Conservation (phyloP, 2,888 invertebrate genomes). For the Nezara viridula region DNA sequence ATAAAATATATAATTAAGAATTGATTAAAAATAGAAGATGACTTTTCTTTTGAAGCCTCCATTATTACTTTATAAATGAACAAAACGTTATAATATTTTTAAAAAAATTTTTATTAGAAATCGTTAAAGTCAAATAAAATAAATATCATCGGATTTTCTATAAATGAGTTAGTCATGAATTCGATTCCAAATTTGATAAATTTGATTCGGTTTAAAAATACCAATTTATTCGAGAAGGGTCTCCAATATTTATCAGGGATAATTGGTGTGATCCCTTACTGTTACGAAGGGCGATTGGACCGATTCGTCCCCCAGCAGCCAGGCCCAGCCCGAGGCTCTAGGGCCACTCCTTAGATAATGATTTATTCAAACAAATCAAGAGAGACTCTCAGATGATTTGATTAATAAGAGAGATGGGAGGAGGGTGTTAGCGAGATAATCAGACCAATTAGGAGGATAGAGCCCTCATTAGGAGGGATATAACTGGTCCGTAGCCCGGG, state of each 20-base stretch:
- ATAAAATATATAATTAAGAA: too few relatives aligned
- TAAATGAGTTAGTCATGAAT: too few relatives aligned
- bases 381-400: conserved; percentile 26
- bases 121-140: too few relatives aligned
- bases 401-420: conserved; percentile 32
- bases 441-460: background rate
- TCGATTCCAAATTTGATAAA: background rate
- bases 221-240: background rate
- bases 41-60: too few relatives aligned
- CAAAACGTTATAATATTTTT: too few relatives aligned
- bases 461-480: background rate
- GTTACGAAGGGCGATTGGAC: background rate
- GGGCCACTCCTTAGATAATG: conserved; percentile 23
- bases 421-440: conserved; percentile 20
- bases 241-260: background rate
- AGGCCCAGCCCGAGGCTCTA: background rate
- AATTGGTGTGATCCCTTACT: background rate
- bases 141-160: too few relatives aligned
- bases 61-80: too few relatives aligned
- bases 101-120: too few relatives aligned
- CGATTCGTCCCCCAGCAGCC: background rate
- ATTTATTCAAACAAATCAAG: conserved; percentile 48
- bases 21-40: too few relatives aligned
- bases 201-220: background rate
- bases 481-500: background rate